Evolutionary conservation across 2,797 vertebrate species (phyloP).

Genomic region (Phataginus tetradactyla): DNA sequence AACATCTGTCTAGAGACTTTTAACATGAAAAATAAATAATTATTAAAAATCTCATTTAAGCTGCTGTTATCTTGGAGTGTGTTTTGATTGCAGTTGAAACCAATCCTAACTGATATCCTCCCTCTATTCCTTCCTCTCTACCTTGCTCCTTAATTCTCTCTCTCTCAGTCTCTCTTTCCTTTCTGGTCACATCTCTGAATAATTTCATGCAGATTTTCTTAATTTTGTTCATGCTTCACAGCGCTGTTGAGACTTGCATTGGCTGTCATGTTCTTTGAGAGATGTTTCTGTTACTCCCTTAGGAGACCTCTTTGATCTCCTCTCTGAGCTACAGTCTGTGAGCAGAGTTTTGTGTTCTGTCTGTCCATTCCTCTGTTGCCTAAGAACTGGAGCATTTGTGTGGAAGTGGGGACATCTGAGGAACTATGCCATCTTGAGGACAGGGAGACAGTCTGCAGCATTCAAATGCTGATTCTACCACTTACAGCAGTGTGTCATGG

Average conservation of each 20-base stretch:
- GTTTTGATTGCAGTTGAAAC: background rate
- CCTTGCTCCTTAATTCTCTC: background rate
- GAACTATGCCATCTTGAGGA: background rate
- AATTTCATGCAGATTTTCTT: background rate
- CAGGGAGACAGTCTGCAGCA: too few relatives aligned
- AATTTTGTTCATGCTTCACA: background rate
- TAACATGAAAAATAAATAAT: background rate
- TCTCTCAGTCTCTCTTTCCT: background rate
- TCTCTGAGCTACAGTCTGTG: background rate
- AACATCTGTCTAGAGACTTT: background rate
- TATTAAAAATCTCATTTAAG: background rate
- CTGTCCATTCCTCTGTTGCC: background rate
- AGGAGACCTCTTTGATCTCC: background rate
- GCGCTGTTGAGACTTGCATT: background rate
- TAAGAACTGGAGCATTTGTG: background rate
- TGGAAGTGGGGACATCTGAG: background rate
- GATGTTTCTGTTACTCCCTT: background rate
- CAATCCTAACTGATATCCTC: background rate
- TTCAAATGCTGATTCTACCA: background rate
- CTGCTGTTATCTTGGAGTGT: background rate
- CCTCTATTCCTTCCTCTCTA: background rate
- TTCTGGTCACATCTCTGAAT: constrained; percentile 1
- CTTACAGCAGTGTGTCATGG: background rate
- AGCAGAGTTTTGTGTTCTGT: background rate
- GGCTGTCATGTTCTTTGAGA: background rate